phyloP scores from a whole-genome alignment of 2,113 vertebrate species.

The Cichladusa arquata region DNA sequence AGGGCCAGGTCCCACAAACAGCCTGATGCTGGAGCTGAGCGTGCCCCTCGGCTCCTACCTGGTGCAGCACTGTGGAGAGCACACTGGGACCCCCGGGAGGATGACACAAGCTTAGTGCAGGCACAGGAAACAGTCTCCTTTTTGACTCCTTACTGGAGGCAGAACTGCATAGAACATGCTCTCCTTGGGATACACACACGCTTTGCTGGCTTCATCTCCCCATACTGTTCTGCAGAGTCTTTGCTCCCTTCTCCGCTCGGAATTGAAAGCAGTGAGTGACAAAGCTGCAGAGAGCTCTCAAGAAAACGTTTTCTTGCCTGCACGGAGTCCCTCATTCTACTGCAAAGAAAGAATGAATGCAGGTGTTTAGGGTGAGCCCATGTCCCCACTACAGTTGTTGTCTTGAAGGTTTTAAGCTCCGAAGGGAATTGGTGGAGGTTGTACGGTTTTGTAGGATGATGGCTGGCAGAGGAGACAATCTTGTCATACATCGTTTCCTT shows the following conservation, averaged over 20 bases:
- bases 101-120: background rate
- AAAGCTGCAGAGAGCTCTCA: background rate
- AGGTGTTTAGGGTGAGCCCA: background rate
- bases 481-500: background rate
- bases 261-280: background rate
- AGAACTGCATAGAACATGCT: rapidly evolving
- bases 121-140: background rate
- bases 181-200: rapidly evolving
- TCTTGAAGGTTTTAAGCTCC: background rate
- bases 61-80: too few relatives aligned
- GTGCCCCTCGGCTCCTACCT: rapidly evolving
- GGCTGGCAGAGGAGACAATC: background rate
- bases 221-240: background rate
- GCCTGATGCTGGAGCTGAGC: background rate
- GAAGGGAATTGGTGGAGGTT: background rate
- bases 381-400: rapidly evolving
- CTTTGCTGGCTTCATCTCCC: background rate
- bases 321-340: background rate
- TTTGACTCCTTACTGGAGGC: background rate
- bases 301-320: background rate
- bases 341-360: background rate
- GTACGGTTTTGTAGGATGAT: background rate
- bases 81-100: rapidly evolving
- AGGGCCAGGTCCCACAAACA: rapidly evolving
- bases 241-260: rapidly evolving